Percentiles rank a stretch among this genome's conserved stretches.
Conservation (phyloP, 2,888 invertebrate genomes). For the Acleris holmiana region DNA sequence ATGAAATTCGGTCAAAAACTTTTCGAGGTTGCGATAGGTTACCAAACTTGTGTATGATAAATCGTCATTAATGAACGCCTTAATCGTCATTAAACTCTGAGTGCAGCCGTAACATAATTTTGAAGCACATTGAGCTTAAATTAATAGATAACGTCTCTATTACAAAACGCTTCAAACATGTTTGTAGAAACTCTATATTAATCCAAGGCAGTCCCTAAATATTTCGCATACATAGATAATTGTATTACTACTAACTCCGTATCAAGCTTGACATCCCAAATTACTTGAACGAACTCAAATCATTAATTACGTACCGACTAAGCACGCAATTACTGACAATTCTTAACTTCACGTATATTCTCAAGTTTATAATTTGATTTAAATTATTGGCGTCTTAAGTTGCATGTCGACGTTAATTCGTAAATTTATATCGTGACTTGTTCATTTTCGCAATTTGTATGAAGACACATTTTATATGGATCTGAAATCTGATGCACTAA, state of each 20-base stretch:
- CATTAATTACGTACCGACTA: slow-evolving; percentile 23
- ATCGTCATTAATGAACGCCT: too few relatives aligned
- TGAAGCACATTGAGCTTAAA: too few relatives aligned
- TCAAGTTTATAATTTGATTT: slow-evolving; percentile 27
- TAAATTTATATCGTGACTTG: not conserved
- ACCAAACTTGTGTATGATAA: too few relatives aligned
- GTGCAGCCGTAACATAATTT: too few relatives aligned
- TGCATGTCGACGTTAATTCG: slow-evolving; percentile 1
- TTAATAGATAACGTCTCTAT: too few relatives aligned
- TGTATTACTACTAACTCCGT: slow-evolving; percentile 15
- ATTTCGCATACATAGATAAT: not conserved
- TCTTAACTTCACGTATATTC: slow-evolving; percentile 27
- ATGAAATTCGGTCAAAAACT: too few relatives aligned
- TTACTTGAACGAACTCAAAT: slow-evolving; percentile 11
- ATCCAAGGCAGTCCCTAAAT: not conserved
- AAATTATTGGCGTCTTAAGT: slow-evolving; percentile 20
- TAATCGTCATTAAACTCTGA: too few relatives aligned
- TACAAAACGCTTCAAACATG: too few relatives aligned
- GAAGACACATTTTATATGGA: too few relatives aligned
- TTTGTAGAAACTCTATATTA: not conserved
- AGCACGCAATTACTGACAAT: slow-evolving; percentile 26
- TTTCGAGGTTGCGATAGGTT: too few relatives aligned
- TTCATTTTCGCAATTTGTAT: not conserved
- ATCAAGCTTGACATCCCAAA: slow-evolving; percentile 1
- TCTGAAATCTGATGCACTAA: too few relatives aligned